phyloP scores from a whole-genome alignment of 1,140 invertebrate species.

The Chymomyza costata region DNA sequence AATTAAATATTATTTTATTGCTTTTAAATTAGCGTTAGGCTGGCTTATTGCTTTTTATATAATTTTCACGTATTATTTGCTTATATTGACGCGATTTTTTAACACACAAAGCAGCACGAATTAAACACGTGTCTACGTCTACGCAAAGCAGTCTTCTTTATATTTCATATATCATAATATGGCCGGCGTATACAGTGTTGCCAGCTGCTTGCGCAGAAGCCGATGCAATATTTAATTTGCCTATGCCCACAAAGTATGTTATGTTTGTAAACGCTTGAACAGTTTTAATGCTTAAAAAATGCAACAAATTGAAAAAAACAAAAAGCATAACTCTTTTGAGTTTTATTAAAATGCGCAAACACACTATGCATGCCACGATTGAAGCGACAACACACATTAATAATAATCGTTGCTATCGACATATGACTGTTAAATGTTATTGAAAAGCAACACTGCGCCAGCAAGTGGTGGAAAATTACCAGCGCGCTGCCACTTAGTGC shows the following conservation, averaged over 20 bases:
- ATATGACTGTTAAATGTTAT: not conserved
- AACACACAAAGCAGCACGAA: constrained; percentile 40
- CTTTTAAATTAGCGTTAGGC: constrained; percentile 23
- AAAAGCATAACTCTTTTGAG: no score
- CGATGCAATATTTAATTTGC: constrained; percentile 20
- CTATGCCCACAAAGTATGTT: no score
- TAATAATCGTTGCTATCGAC: constrained; percentile 11
- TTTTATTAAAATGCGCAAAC: no score
- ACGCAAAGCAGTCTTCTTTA: constrained; percentile 42
- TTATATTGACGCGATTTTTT: constrained; percentile 34
- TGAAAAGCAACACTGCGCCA: no score
- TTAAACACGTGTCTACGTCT: constrained; percentile 75
- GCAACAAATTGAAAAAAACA: no score
- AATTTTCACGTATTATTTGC: constrained; percentile 25
- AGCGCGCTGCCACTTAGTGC: no score
- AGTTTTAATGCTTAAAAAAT: no score
- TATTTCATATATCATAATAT: constrained; percentile 71
- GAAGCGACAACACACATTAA: no score
- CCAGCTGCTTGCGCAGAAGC: constrained; percentile 33
- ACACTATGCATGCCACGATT: no score
- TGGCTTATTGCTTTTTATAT: constrained; percentile 16
- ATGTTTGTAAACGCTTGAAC: no score
- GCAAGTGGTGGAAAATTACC: no score
- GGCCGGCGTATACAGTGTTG: constrained; percentile 69
- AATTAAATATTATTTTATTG: constrained; percentile 27